Evolutionary conservation across 2,113 vertebrate genomes (phyloP).

Genomic region (Zapus hudsonius): DNA sequence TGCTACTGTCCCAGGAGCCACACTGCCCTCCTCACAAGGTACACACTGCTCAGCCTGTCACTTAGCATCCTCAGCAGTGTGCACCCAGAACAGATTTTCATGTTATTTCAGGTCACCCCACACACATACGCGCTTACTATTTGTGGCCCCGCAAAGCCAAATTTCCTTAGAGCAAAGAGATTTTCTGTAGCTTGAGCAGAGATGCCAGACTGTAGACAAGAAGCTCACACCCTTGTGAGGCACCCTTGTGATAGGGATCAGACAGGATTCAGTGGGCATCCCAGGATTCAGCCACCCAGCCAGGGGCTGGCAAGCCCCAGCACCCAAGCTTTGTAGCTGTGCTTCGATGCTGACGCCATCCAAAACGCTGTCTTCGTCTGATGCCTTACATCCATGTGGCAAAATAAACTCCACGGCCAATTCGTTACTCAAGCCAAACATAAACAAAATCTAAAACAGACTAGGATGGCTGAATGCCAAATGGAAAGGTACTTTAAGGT

Average conservation of each 20-base stretch:
- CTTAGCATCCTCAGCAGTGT: not conserved
- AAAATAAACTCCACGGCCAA: constrained; percentile 64
- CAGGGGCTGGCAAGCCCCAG: not conserved
- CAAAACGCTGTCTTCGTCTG: constrained; percentile 56
- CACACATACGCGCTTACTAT: not conserved
- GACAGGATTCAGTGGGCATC: not conserved
- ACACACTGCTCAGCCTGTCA: not conserved
- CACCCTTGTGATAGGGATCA: not conserved
- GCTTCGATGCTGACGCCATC: not conserved
- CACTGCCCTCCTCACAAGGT: not conserved
- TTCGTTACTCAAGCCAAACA: constrained; percentile 58
- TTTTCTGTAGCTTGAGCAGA: not conserved
- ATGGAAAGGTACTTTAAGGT: constrained; percentile 78
- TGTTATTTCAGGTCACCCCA: constrained; percentile 1
- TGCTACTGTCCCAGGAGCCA: not conserved
- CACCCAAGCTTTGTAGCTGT: constrained; percentile 26
- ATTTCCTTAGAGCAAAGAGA: not conserved
- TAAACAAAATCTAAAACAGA: constrained; percentile 74
- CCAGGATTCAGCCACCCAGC: not conserved
- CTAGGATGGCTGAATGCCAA: constrained; percentile 63
- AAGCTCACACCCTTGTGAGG: not conserved
- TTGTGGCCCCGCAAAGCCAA: not conserved
- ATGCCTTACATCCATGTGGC: constrained; percentile 60
- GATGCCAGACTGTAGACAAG: not conserved
- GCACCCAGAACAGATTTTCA: not conserved